Conservation (phyloP, 2,797 vertebrate species). For the Micropoecilia bifurca region DNA sequence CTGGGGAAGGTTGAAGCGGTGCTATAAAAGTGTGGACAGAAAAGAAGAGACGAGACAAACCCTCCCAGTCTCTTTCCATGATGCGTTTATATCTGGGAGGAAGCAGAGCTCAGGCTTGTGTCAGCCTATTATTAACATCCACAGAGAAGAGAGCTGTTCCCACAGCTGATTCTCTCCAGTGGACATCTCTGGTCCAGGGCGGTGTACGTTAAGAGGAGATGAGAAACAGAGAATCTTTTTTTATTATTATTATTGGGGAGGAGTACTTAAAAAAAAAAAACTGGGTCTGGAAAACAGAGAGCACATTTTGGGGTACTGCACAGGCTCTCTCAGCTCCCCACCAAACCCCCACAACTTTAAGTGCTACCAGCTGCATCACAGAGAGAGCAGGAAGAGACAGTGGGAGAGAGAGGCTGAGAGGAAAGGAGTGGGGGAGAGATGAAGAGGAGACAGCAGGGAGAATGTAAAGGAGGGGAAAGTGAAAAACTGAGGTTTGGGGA, state of each 20-base stretch:
- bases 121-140: constrained; percentile 68
- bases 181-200: constrained; percentile 61
- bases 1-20: neutral
- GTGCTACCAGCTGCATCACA: constrained; percentile 83
- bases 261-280: constrained; percentile 60
- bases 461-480: constrained; percentile 18
- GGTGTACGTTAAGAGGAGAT: constrained; percentile 72
- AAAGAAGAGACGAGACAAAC: constrained; percentile 5
- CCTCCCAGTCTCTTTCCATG: constrained; percentile 59
- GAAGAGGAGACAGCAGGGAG: constrained; percentile 36
- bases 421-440: constrained; percentile 21
- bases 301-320: constrained; percentile 72
- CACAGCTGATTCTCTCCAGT: constrained; percentile 45
- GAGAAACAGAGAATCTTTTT: constrained; percentile 69
- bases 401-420: constrained; percentile 29
- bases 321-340: constrained; percentile 67
- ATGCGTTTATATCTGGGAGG: constrained; percentile 53
- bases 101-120: constrained; percentile 44
- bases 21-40: neutral
- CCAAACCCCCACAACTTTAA: constrained; percentile 74
- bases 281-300: constrained; percentile 69
- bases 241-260: constrained; percentile 75
- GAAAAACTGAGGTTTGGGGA: constrained; percentile 33
- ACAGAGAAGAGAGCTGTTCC: constrained; percentile 56
- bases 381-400: constrained; percentile 52